Percentiles rank a stretch among this genome's conserved stretches.
Conservation (phyloP, 2,113 vertebrate genomes). For the Epinephelus lanceolatus region DNA sequence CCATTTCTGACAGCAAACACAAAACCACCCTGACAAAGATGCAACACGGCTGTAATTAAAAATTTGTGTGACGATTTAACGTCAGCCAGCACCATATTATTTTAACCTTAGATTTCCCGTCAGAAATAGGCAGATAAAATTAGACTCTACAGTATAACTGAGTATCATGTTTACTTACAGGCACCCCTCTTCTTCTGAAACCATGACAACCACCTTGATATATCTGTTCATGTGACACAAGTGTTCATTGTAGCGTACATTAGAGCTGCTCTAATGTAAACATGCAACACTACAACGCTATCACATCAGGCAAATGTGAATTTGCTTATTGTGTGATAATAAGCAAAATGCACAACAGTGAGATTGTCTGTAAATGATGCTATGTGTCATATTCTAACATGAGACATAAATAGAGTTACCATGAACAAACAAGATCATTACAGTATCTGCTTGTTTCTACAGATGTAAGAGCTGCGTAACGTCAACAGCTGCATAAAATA, state of each 20-base stretch:
- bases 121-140: slow-evolving; percentile 33
- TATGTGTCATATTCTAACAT: neutral
- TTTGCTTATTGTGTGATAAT: slow-evolving; percentile 5
- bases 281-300: slow-evolving; percentile 55
- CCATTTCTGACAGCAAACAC: neutral
- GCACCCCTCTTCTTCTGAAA: slow-evolving; percentile 77
- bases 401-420: neutral
- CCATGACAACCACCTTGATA: slow-evolving; percentile 78
- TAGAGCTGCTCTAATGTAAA: slow-evolving; percentile 64
- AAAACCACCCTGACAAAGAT: neutral
- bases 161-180: slow-evolving; percentile 74
- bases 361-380: neutral
- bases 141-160: slow-evolving; percentile 49
- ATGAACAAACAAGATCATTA: neutral
- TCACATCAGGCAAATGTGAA: slow-evolving; percentile 1
- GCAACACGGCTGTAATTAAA: neutral
- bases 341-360: slow-evolving; percentile 11
- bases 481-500: no score
- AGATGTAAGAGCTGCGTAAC: no score
- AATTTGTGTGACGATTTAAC: neutral
- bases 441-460: neutral
- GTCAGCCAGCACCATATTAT: slow-evolving; percentile 5
- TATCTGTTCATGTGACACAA: slow-evolving; percentile 81
- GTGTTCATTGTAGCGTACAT: slow-evolving; percentile 70
- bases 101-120: slow-evolving; percentile 1